A percentile compares a stretch with the other conserved stretches of the same genome.
phyloP scores from a whole-genome alignment of 2,113 vertebrate genomes.

The Anarhynchus alexandrinus region DNA sequence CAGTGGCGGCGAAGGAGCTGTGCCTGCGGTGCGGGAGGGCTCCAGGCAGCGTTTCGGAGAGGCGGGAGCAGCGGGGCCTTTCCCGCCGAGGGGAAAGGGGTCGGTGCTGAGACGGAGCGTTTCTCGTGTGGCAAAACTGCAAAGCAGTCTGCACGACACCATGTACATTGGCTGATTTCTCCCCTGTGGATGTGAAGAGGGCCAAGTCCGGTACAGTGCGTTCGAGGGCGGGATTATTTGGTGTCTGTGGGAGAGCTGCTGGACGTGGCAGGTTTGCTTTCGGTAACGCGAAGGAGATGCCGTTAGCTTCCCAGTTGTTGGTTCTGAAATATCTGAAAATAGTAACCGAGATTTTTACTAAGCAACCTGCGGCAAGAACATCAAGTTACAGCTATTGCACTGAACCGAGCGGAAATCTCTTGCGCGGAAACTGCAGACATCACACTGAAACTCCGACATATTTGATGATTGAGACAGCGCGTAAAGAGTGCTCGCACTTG shows the following conservation, averaged over 20 bases:
- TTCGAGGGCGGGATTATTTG: neutral
- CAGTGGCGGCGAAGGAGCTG: neutral
- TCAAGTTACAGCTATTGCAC: neutral
- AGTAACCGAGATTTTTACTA: neutral
- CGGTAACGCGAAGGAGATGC: fast-evolving
- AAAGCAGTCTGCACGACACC: neutral
- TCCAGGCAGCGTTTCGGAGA: neutral
- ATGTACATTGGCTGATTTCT: neutral
- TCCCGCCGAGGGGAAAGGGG: neutral
- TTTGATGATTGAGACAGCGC: neutral
- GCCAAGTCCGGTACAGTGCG: neutral
- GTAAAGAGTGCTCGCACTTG: neutral
- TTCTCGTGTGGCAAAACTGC: neutral
- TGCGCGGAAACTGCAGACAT: neutral
- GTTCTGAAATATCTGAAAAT: neutral
- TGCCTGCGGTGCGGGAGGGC: fast-evolving
- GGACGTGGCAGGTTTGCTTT: neutral
- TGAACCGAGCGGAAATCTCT: neutral
- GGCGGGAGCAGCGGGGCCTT: neutral
- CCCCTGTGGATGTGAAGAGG: neutral
- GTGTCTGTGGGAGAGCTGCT: neutral
- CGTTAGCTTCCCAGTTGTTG: fast-evolving
- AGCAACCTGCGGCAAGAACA: neutral
- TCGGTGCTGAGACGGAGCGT: neutral
- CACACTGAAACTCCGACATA: fast-evolving